These are phyloP conservation scores for Bombylius discolor DNA, from an alignment of 2,888 invertebrate species.

Conservation along the genomic window DNA sequence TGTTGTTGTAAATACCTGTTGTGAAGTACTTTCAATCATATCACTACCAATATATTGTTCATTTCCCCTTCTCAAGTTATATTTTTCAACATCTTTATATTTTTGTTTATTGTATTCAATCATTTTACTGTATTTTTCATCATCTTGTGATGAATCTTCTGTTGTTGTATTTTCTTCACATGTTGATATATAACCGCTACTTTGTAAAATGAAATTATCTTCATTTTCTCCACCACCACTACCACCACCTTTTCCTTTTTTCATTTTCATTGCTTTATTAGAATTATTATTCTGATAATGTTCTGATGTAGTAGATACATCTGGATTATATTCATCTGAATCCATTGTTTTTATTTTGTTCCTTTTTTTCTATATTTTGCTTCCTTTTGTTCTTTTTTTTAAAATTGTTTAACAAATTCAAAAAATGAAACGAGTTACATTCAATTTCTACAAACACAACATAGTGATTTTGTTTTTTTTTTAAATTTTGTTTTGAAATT, in stretches of 20 bases:
- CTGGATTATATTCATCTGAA: neutral
- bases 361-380: neutral
- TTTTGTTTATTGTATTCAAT: neutral
- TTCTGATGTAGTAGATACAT: neutral
- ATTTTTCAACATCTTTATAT: neutral
- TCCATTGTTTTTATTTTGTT: neutral
- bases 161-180: neutral
- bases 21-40: neutral
- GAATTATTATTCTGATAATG: neutral
- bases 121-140: neutral
- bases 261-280: neutral
- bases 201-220: neutral
- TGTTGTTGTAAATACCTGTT: neutral
- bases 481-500: too few species aligned
- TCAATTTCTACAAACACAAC: too few species aligned
- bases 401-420: too few species aligned
- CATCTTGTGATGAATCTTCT: neutral
- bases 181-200: neutral
- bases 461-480: too few species aligned
- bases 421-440: too few species aligned
- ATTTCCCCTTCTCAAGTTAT: neutral
- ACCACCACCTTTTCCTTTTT: neutral
- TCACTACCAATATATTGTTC: neutral
- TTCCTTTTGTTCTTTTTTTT: too few species aligned
- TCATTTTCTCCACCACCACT: neutral